Base-by-base conservation (phyloP, 2,113 vertebrate species). In the Notechis scutatus region DNA sequence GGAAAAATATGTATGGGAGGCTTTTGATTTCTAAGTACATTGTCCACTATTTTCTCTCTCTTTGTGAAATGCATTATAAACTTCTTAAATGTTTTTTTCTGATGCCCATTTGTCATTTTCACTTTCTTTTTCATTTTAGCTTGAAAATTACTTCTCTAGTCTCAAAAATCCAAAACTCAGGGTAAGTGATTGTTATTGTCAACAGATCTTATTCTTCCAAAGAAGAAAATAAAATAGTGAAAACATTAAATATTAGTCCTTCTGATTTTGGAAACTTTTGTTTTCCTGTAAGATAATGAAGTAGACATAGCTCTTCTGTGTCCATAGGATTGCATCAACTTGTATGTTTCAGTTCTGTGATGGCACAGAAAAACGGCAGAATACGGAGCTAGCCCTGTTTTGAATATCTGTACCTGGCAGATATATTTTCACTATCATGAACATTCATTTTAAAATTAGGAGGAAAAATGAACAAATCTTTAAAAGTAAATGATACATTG, bases 71-170 rank as follows among this genome's bases (percentile, higher is more conserved):
- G 45, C 39, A 26, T 29, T 81, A 9, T 57, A n/a, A 24, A 59
- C 34, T 34, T 94, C 45, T 91, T 91, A 81, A 47, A 56, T 91
- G 11, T 92, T 15, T 42, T 42, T 12, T 26, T 93, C n/a, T 92
- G 18, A 96, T 85, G 69, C 0, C 87, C 87, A 92, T 61, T 5
- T 93, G 74, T 92, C 94, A 39, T 42, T 95, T 52, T 0, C 2
- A 2, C 85, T 98, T 50, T 98, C 91, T 23, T 95, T 81, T 93
- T 61, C 64, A 97, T 98, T 98, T 59, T 97, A 99, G 99, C 99
- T 99, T 99, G 99, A 99, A 99, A 99, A 99, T 97, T 99, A 99
- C 98, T 99, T 99, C 98, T 99, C 99, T 98, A 99, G 99, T 99
- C 98, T 99, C 97, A 99, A 99, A 99, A 99, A 99, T 97, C 99